Percentiles rank a stretch among this genome's conserved stretches.
Evolutionary conservation across 2,113 vertebrate species (phyloP).

Genomic region (Columba livia): DNA sequence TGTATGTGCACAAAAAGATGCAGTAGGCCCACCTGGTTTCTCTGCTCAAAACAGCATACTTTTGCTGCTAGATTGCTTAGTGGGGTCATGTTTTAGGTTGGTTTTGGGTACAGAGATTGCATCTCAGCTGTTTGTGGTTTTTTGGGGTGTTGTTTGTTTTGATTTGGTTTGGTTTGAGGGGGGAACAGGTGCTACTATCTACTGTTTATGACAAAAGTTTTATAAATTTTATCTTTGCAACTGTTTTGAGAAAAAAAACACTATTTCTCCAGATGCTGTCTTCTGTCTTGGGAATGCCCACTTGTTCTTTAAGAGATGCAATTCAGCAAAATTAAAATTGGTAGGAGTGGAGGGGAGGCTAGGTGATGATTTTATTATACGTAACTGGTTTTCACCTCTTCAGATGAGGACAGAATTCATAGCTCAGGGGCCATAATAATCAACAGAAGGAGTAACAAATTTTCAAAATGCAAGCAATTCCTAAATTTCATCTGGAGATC

Average conservation of each 20-base stretch:
- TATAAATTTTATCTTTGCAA: not conserved
- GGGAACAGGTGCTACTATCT: not conserved
- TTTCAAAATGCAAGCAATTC: not conserved
- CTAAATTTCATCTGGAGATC: not conserved
- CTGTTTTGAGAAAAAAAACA: not conserved
- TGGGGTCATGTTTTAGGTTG: not conserved
- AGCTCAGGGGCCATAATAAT: not conserved
- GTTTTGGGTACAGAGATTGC: not conserved
- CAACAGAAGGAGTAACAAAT: not conserved
- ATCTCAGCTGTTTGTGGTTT: not conserved
- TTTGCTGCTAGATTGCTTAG: not conserved
- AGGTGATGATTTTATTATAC: not conserved
- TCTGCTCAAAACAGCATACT: rapidly evolving
- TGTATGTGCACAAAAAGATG: not conserved
- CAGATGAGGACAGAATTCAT: not conserved
- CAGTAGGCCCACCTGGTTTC: not conserved
- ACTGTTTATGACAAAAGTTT: not conserved
- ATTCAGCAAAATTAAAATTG: not conserved
- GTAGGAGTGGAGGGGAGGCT: not conserved
- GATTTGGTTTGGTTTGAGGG: too few species aligned
- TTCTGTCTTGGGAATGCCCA: not conserved
- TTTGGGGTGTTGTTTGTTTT: too few species aligned
- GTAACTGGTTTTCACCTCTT: not conserved
- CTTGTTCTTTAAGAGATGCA: not conserved
- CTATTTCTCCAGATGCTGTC: not conserved